These are phyloP conservation scores for Cynodonichthys magdalenae DNA, from an alignment of 2,797 vertebrate genomes.

Conservation along the genomic window DNA sequence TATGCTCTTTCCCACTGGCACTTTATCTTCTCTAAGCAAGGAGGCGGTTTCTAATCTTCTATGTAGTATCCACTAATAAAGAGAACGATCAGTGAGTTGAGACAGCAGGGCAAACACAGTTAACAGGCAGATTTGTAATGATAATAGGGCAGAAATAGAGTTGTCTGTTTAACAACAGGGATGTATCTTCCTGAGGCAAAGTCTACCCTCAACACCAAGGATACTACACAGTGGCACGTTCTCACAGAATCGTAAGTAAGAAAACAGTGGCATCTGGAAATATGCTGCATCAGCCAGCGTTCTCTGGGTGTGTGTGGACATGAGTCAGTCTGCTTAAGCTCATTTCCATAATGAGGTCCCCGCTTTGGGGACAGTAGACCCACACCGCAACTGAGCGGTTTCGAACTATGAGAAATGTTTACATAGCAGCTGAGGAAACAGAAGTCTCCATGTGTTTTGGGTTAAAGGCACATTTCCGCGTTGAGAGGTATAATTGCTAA, in stretches of 20 bases:
- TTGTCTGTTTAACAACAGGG: constrained; percentile 64
- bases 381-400: constrained; percentile 74
- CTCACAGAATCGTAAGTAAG: constrained; percentile 24
- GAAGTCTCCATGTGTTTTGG: constrained; percentile 88
- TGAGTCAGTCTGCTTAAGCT: constrained; percentile 50
- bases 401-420: constrained; percentile 84
- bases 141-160: constrained; percentile 74
- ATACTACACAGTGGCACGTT: constrained; percentile 18
- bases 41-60: constrained; percentile 82
- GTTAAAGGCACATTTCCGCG: constrained; percentile 87
- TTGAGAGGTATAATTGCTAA: constrained; percentile 83
- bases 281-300: constrained; percentile 40
- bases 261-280: constrained; percentile 42
- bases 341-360: constrained; percentile 62
- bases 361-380: constrained; percentile 60
- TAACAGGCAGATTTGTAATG: constrained; percentile 80
- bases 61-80: constrained; percentile 82
- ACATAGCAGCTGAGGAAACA: constrained; percentile 92
- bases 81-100: constrained; percentile 76
- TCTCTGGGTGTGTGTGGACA: constrained; percentile 26
- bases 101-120: constrained; percentile 77
- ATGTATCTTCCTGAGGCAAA: constrained; percentile 63
- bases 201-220: constrained; percentile 46
- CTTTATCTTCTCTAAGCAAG: constrained; percentile 68
- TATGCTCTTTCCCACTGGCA: constrained; percentile 83